A percentile compares a stretch with the other conserved stretches of the same genome.
These are phyloP conservation scores for Perognathus longimembris DNA, from an alignment of 2,113 vertebrate species.

Conservation along the genomic window DNA sequence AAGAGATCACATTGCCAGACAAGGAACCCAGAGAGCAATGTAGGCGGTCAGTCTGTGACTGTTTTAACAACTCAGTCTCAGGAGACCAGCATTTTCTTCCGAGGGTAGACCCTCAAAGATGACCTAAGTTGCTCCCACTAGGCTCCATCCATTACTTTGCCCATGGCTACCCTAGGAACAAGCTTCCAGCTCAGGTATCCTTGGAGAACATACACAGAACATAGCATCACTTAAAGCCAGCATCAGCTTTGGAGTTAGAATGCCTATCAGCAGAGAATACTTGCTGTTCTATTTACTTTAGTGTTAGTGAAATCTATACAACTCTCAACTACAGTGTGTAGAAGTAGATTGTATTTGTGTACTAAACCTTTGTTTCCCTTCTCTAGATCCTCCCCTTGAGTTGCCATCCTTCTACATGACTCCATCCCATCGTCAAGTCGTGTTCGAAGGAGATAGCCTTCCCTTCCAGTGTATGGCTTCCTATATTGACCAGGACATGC, in stretches of 20 bases:
- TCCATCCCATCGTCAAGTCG: slow-evolving; percentile 96
- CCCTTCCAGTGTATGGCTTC: slow-evolving; percentile 98
- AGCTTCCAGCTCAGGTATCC: background rate
- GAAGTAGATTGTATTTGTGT: background rate
- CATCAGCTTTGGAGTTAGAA: background rate
- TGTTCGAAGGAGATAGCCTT: slow-evolving; percentile 97
- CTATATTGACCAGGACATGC: slow-evolving; percentile 97
- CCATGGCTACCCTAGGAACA: background rate
- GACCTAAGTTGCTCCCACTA: fast-evolving
- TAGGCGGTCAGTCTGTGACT: background rate
- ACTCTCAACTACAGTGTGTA: background rate
- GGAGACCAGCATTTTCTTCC: background rate
- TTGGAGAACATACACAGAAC: background rate
- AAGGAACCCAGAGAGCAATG: background rate
- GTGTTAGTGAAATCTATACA: background rate
- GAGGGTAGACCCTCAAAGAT: background rate
- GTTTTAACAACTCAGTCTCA: background rate
- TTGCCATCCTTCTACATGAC: slow-evolving; percentile 97
- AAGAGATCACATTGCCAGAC: background rate
- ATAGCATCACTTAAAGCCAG: background rate
- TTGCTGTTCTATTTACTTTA: background rate
- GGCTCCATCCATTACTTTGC: background rate
- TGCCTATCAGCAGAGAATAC: background rate
- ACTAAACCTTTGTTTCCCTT: background rate
- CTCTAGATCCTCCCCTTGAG: slow-evolving; percentile 94